Conservation (phyloP, 2,888 invertebrate species). For the Euclidia mi region DNA sequence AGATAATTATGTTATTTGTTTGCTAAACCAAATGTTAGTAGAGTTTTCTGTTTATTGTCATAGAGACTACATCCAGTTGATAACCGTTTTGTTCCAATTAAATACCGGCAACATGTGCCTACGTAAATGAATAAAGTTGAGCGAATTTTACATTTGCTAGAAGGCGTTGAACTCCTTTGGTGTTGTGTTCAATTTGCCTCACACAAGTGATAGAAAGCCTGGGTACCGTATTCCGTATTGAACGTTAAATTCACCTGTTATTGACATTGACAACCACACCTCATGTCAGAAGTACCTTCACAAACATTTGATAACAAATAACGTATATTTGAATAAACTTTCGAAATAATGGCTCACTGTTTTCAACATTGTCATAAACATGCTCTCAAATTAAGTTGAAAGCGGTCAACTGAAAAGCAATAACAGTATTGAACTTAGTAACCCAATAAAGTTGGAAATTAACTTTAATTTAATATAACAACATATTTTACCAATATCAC, state of each 20-base stretch:
- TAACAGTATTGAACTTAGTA: conserved; percentile 31
- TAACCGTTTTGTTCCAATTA: conserved; percentile 4
- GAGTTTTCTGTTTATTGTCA: too few species aligned
- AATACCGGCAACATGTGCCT: conserved; percentile 3
- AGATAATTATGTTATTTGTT: too few species aligned
- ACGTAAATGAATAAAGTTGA: conserved; percentile 20
- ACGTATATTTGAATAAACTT: conserved; percentile 7
- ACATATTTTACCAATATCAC: background rate
- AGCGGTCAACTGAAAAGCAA: conserved; percentile 28
- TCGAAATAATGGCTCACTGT: conserved; percentile 13
- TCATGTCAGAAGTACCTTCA: background rate
- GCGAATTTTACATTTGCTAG: conserved; percentile 32
- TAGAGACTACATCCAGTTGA: too few species aligned
- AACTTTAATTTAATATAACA: conserved; percentile 14
- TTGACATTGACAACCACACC: conserved; percentile 28
- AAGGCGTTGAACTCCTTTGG: conserved; percentile 28
- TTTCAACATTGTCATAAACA: conserved; percentile 7
- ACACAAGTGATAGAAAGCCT: conserved; percentile 39
- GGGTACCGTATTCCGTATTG: conserved; percentile 29
- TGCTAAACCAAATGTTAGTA: too few species aligned
- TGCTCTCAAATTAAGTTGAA: conserved; percentile 26
- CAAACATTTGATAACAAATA: conserved; percentile 9
- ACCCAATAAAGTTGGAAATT: conserved; percentile 33
- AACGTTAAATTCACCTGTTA: conserved; percentile 34
- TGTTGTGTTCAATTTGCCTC: conserved; percentile 45